Evolutionary conservation across 1,140 invertebrate genomes (phyloP), one percentile per base, ranked within the genome.

Genomic region (Adelges cooleyi): DNA sequence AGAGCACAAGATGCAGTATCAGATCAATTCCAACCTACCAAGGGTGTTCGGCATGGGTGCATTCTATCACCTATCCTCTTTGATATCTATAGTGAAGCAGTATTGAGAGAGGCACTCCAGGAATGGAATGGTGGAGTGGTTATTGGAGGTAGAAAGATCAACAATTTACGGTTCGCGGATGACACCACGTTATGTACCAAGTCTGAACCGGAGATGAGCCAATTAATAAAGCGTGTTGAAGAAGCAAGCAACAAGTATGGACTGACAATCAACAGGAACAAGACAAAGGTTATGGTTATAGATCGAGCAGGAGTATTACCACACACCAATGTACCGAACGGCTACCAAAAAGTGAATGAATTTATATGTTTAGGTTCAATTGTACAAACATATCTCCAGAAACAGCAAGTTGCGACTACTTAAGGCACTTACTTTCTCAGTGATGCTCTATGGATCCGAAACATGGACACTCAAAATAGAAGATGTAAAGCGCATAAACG

Each of bases 21-120:
- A n/a, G n/a, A n/a, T n/a, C n/a, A n/a, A n/a, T n/a, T n/a, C n/a
- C n/a, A n/a, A n/a, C n/a, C n/a, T n/a, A n/a, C n/a, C n/a, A n/a
- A n/a, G n/a, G n/a, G 29, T 33, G 29, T 33, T 33, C 29, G 11
- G 11, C 29, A 33, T 6, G 74, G 72, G 29, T 74, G 72, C 49
- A 67, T 72, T 23, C 27, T 72, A 46, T 72, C 70, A 38, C 71
- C 71, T 20, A 66, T 74, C 9, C 69, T 75, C 15, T 74, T 75
- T 53, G 72, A 74, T 59, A 65, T 73, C 18, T 75, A 74, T 65
- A 65, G 40, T 29, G 67, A 69, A 46, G 15, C 29, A 46, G 53
- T 69, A 17, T 65, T 68, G 1, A 66, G 49, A 65, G 56, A 67
- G 38, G 36, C 67, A 25, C 46, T 69, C 20, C 48, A 56, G 23